A percentile compares a stretch with the other conserved stretches of the same genome.
These are phyloP conservation scores for Drosophila mercatorum DNA, from an alignment of 2,888 invertebrate species.

Conservation along the genomic window DNA sequence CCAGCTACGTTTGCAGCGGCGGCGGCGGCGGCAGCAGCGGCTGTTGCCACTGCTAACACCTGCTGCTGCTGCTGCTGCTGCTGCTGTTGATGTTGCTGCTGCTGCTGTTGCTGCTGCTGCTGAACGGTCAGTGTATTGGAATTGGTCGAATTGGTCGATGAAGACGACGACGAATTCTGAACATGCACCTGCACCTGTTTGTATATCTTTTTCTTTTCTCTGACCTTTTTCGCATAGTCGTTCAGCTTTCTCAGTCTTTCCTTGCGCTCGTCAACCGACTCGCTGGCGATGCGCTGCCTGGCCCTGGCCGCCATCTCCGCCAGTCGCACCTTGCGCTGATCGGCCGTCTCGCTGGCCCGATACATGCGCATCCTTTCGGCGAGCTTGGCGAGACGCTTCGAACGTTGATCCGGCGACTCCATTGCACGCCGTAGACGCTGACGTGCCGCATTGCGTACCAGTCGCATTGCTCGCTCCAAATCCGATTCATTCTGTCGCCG, in stretches of 20 bases:
- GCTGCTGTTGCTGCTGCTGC: conserved; percentile 64
- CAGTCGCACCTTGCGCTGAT: conserved; percentile 83
- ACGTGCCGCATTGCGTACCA: conserved; percentile 84
- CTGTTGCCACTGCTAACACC: conserved; percentile 68
- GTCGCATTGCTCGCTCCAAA: conserved; percentile 84
- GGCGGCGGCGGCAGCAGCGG: conserved; percentile 62
- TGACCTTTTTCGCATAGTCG: conserved; percentile 85
- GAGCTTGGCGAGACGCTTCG: conserved; percentile 82
- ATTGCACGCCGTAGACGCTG: conserved; percentile 84
- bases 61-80: conserved; percentile 67
- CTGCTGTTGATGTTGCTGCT: conserved; percentile 66
- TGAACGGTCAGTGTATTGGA: conserved; percentile 52
- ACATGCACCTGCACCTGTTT: conserved; percentile 76
- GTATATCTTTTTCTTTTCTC: conserved; percentile 84
- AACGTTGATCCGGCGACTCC: conserved; percentile 84
- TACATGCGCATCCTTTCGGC: conserved; percentile 84
- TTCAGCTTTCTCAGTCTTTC: conserved; percentile 85
- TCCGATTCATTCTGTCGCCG: conserved; percentile 84
- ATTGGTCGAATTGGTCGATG: conserved; percentile 64
- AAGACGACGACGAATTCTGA: conserved; percentile 66
- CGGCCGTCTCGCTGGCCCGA: conserved; percentile 83
- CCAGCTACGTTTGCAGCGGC: conserved; percentile 47
- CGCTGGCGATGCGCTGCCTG: conserved; percentile 83
- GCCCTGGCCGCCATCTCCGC: conserved; percentile 84
- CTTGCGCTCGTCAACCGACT: conserved; percentile 83